Evolutionary conservation across 1,140 invertebrate species (phyloP), one percentile per base, ranked within the genome.

Genomic region (Sycobia sp.): DNA sequence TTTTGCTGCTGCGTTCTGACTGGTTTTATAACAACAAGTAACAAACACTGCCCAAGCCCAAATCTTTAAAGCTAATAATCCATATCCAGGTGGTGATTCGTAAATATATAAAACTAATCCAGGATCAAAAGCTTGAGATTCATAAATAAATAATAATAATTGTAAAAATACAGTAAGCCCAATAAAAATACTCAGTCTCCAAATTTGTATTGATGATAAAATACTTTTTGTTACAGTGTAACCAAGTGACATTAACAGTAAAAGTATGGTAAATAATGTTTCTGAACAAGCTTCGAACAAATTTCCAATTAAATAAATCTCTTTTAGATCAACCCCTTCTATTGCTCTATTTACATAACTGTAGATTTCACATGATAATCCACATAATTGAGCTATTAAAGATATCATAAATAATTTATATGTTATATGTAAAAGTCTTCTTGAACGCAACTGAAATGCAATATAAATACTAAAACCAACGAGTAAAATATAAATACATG

Each of bases 81-180:
- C 87, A 70, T 95, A 95, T 0, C 94, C 95, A 3, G 92, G 90
- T 1, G 91, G 89, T 67, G 91, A 93, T 80, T 97, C 94, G 69
- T 94, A 97, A 27, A 94, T 79, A 73, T 97, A 96, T 1, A 96
- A 76, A 0, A 97, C 93, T 76, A 91, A 82, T 29, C 92, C 94
- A 1, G 93, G 91, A 78, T 96, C 94, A 77, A 96, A 96, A 74
- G 90, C 89, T 78, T 88, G 81, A 66, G 87, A 86, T 74, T 94
- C 89, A 76, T 91, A 94, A 9, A 92, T 84, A 72, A 94, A 93
- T 0, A 96, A 82, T 0, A 86, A 80, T 25, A 78, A 54, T 54
- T 78, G 76, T 27, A 70, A 67, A 1, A 86, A 75, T 69, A 90
- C 91, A 4, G 86, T 87, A n/a, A 90, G 79, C 1, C 85, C 74